Evolutionary conservation across 2,797 vertebrate genomes (phyloP).

Genomic region (Gallirallus australis): DNA sequence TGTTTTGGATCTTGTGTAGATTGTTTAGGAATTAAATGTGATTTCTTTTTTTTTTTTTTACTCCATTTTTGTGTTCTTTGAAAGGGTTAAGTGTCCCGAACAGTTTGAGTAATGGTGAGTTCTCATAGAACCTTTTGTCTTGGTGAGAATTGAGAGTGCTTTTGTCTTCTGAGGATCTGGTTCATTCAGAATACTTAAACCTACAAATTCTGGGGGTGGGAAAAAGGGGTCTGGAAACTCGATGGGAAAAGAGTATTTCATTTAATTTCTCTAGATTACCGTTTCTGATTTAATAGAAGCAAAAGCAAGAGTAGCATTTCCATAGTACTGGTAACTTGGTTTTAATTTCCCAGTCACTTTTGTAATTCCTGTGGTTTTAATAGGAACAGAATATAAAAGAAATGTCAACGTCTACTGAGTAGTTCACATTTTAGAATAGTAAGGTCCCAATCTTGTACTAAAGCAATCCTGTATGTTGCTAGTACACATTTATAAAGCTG

Average conservation of each 20-base stretch:
- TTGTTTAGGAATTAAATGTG: not conserved
- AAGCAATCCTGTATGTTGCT: not conserved
- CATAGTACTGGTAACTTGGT: not conserved
- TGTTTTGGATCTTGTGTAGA: not conserved
- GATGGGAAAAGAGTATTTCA: not conserved
- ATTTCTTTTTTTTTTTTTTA: not conserved
- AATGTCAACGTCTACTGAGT: not conserved
- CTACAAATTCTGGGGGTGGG: not conserved
- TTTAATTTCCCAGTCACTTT: not conserved
- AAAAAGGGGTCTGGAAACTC: not conserved
- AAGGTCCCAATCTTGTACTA: not conserved
- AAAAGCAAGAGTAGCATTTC: not conserved
- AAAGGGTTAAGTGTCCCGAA: not conserved
- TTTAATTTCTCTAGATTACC: not conserved
- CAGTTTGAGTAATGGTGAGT: not conserved
- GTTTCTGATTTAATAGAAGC: not conserved
- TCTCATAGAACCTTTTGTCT: constrained; percentile 8
- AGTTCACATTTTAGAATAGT: not conserved
- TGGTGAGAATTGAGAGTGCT: not conserved
- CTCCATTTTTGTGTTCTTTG: not conserved
- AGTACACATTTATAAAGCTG: not conserved
- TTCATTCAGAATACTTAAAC: not conserved
- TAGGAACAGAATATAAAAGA: not conserved
- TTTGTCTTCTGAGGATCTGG: not conserved
- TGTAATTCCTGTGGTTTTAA: not conserved